phyloP scores from a whole-genome alignment of 1,140 invertebrate species.

The Bombus difficillimus region DNA sequence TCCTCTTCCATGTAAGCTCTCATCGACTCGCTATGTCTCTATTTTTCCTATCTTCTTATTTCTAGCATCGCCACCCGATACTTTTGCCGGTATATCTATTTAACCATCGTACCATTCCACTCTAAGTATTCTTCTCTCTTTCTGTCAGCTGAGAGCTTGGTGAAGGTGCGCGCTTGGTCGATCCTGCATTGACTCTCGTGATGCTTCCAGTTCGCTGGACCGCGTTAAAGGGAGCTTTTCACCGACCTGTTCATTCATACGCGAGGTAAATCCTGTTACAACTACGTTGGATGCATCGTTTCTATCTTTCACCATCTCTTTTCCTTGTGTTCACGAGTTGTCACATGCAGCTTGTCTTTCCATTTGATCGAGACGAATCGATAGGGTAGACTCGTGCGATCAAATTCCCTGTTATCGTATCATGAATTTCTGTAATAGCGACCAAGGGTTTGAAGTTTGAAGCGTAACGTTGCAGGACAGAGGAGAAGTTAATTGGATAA shows the following conservation, averaged over 20 bases:
- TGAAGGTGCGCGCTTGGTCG: not conserved
- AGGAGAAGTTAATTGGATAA: too few species aligned
- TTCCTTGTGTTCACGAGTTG: not conserved
- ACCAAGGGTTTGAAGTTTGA: too few species aligned
- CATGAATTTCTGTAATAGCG: too few species aligned
- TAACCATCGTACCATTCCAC: not conserved
- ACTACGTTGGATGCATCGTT: constrained; percentile 20
- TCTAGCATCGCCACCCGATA: not conserved
- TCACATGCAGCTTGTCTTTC: not conserved
- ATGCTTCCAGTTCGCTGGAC: constrained; percentile 53
- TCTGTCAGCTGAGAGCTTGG: not conserved
- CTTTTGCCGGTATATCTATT: not conserved
- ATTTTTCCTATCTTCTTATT: not conserved
- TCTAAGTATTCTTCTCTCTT: not conserved
- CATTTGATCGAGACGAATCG: not conserved
- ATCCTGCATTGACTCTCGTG: constrained; percentile 30
- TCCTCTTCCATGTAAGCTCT: too few species aligned
- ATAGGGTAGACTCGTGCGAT: not conserved
- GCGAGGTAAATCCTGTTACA: constrained; percentile 4
- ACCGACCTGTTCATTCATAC: constrained; percentile 28
- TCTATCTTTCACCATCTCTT: too few species aligned
- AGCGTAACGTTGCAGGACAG: too few species aligned
- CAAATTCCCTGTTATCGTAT: too few species aligned
- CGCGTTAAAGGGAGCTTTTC: constrained; percentile 59
- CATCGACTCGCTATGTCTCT: too few species aligned